Percentiles rank a stretch among this genome's conserved stretches.
Conservation (phyloP, 1,140 invertebrate genomes). For the Carposina sasakii region DNA sequence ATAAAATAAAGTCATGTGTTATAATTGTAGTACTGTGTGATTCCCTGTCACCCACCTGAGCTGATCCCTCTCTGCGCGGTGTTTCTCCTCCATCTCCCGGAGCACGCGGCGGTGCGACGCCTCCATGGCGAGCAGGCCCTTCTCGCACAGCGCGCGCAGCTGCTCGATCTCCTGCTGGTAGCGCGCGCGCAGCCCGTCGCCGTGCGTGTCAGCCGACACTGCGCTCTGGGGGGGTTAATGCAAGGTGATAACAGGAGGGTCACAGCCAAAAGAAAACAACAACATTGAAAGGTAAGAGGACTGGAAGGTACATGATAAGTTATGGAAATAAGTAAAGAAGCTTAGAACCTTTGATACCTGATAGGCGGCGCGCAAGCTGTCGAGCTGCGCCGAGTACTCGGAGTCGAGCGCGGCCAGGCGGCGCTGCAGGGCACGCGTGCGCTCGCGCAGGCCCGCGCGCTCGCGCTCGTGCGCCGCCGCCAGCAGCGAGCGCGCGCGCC, state of each 20-base stretch:
- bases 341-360: too few relatives aligned
- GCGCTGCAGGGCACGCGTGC: conserved; percentile 78
- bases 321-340: background rate
- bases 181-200: conserved; percentile 80
- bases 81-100: conserved; percentile 88
- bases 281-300: too few relatives aligned
- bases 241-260: background rate
- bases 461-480: conserved; percentile 64
- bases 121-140: conserved; percentile 89
- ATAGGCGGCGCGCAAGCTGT: conserved; percentile 81
- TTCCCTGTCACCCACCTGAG: conserved; percentile 60
- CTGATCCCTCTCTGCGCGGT: conserved; percentile 82
- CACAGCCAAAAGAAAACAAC: too few relatives aligned
- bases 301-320: too few relatives aligned
- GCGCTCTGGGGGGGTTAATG: conserved; percentile 38
- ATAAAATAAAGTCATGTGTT: too few relatives aligned
- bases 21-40: too few relatives aligned
- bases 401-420: conserved; percentile 81
- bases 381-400: conserved; percentile 84
- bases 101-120: conserved; percentile 89
- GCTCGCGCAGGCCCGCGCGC: conserved; percentile 71
- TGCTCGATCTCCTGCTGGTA: conserved; percentile 92
- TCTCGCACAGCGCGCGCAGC: conserved; percentile 87
- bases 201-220: conserved; percentile 74
- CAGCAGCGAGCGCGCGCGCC: conserved; percentile 51